Evolutionary conservation across 2,888 invertebrate species (phyloP), one percentile per base, ranked within the genome.

Genomic region (Synanthedon myopaeformis): DNA sequence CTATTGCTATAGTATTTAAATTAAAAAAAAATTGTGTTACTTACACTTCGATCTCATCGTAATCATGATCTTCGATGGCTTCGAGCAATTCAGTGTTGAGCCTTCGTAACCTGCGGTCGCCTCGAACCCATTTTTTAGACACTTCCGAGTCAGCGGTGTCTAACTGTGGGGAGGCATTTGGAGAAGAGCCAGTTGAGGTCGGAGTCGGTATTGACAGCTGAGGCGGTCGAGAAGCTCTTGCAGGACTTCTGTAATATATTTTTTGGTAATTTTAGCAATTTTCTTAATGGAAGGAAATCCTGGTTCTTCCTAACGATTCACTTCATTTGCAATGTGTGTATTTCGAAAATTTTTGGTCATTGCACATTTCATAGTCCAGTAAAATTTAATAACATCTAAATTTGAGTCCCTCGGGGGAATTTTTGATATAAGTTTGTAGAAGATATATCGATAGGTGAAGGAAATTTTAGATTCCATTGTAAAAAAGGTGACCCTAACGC

Each of bases 1-100:
- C 2, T 17, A 17, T 17, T 23, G 4, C 23, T 4, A 23, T 23
- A 4, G 23, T 23, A 23, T 23, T 23, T 23, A 23, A 23, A 23
- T 23, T 4, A 23, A 23, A 23, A 23, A 5, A 23, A 5, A 23
- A 23, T 10, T n/a, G 1, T 6, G 11, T 13, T 19, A 10, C 49
- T 49, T 57, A 84, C 88, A 75, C 74, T 61, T 84, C 79, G 4
- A 83, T 75, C 55, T 82, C 80, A 28, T 80, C 78, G 3, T 77
- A 59, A 51, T 88, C 72, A 53, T 79, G 73, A 0, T 53, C 56
- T 4, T 80, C 77, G 1, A 86, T 82, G 41, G 88, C 88, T 41
- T 83, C 82, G 10, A 89, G 67, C 19, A 89, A 72, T 57, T 89
- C 88, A 0, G 88, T 86, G 59, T 89, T 89, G 1, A 88, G 73